These are phyloP conservation scores for Spodoptera litura DNA, from an alignment of 1,140 invertebrate genomes.

Conservation along the genomic window DNA sequence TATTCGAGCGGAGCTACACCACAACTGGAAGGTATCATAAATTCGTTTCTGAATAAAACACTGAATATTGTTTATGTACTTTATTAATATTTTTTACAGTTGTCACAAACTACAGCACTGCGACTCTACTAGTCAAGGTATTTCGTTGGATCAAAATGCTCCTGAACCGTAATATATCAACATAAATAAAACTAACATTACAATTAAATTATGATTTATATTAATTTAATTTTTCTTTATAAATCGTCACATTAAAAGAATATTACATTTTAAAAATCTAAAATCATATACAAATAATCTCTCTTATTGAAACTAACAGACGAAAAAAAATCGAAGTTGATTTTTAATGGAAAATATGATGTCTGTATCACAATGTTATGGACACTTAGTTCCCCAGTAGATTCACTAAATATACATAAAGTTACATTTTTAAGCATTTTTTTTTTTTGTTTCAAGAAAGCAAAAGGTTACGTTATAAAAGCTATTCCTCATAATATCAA, in stretches of 20 bases:
- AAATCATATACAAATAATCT: conserved; percentile 84
- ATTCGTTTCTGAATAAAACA: conserved; percentile 17
- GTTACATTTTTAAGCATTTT: conserved; percentile 79
- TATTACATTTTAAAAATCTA: conserved; percentile 77
- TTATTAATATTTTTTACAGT: conserved; percentile 78
- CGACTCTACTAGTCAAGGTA: conserved; percentile 77
- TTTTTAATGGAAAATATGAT: conserved; percentile 82
- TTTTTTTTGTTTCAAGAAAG: conserved; percentile 75
- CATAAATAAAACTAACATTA: conserved; percentile 77
- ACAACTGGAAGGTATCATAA: no score
- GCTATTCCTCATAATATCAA: conserved; percentile 43
- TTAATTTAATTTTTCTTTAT: conserved; percentile 72
- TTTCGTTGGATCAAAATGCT: conserved; percentile 80
- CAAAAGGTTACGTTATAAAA: conserved; percentile 71
- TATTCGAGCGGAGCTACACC: no score
- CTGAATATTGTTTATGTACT: conserved; percentile 69
- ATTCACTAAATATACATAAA: conserved; percentile 83
- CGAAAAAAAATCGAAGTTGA: conserved; percentile 76
- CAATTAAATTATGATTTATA: conserved; percentile 71
- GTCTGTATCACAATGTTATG: conserved; percentile 84
- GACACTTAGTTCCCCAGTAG: conserved; percentile 76
- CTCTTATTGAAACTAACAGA: conserved; percentile 76
- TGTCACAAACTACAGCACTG: conserved; percentile 84
- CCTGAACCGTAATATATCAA: conserved; percentile 69
- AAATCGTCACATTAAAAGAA: conserved; percentile 76